These are phyloP conservation scores for Esperia sulphurella DNA, from an alignment of 2,888 invertebrate species.

Conservation along the genomic window DNA sequence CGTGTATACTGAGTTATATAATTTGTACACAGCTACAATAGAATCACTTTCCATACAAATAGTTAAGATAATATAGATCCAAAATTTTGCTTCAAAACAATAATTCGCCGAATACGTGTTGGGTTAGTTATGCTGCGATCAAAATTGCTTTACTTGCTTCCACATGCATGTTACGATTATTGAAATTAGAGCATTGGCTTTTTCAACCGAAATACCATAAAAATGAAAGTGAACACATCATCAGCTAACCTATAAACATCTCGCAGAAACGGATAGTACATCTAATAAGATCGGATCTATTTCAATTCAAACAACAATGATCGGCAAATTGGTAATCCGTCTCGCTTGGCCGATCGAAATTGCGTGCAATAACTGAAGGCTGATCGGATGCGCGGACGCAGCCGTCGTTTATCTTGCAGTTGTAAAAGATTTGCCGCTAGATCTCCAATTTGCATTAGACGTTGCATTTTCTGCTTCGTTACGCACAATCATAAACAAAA, in stretches of 20 bases:
- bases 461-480: slow-evolving; percentile 39
- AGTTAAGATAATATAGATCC: too few species aligned
- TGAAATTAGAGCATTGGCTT: too few species aligned
- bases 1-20: too few species aligned
- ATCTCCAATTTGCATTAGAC: slow-evolving; percentile 37
- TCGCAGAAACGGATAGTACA: background rate
- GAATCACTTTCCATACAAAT: too few species aligned
- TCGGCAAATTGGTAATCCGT: slow-evolving; percentile 55
- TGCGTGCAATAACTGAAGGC: slow-evolving; percentile 48
- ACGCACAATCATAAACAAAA: slow-evolving; percentile 21
- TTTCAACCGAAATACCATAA: too few species aligned
- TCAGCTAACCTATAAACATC: background rate
- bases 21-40: too few species aligned
- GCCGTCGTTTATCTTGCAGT: slow-evolving; percentile 35
- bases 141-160: too few species aligned
- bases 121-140: too few species aligned
- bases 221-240: too few species aligned
- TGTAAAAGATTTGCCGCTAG: slow-evolving; percentile 51
- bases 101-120: too few species aligned
- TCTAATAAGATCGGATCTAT: slow-evolving; percentile 14
- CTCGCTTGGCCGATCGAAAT: slow-evolving; percentile 44
- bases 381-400: slow-evolving; percentile 46
- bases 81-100: too few species aligned
- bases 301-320: slow-evolving; percentile 46
- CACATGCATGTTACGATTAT: too few species aligned